A percentile compares a stretch with the other conserved stretches of the same genome.
These are phyloP conservation scores for Branchinecta sandiegonensis DNA, from an alignment of 2,888 invertebrate species.

Conservation along the genomic window DNA sequence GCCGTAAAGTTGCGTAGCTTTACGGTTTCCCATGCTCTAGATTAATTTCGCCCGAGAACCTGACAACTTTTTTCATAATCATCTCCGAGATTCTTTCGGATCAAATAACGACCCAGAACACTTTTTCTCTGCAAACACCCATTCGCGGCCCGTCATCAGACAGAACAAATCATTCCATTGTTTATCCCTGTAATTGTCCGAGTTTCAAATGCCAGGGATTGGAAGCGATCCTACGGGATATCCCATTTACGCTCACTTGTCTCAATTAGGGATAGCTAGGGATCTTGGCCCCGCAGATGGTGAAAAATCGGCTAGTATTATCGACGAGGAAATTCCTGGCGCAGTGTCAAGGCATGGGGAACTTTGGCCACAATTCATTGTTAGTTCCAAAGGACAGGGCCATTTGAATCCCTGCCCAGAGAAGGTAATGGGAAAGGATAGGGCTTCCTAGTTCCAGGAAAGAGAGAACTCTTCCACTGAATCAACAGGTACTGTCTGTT, in stretches of 20 bases:
- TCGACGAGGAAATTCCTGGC: slow-evolving; percentile 11
- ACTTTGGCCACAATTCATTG: slow-evolving; percentile 14
- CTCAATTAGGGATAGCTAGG: slow-evolving; percentile 13
- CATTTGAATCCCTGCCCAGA: slow-evolving; percentile 10
- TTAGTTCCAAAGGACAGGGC: slow-evolving; percentile 10
- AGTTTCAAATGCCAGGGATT: slow-evolving; percentile 8
- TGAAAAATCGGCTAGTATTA: slow-evolving; percentile 12
- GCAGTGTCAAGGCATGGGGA: slow-evolving; percentile 1
- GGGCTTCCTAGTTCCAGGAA: too few species aligned
- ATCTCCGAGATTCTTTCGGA: too few species aligned
- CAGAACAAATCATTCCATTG: slow-evolving; percentile 1
- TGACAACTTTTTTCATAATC: too few species aligned
- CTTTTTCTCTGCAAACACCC: too few species aligned
- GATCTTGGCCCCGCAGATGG: slow-evolving; percentile 10
- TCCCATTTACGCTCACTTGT: slow-evolving; percentile 17
- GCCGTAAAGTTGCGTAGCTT: too few species aligned
- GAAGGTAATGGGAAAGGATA: too few species aligned
- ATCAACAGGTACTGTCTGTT: too few species aligned
- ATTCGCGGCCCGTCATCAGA: too few species aligned
- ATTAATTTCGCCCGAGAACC: too few species aligned
- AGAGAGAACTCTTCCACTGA: too few species aligned
- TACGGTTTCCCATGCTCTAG: too few species aligned
- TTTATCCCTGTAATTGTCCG: slow-evolving; percentile 13
- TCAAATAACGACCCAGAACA: too few species aligned
- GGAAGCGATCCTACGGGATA: slow-evolving; percentile 11